These are phyloP conservation scores for Tenthredo mesomela DNA, from an alignment of 2,888 invertebrate genomes.

Conservation along the genomic window DNA sequence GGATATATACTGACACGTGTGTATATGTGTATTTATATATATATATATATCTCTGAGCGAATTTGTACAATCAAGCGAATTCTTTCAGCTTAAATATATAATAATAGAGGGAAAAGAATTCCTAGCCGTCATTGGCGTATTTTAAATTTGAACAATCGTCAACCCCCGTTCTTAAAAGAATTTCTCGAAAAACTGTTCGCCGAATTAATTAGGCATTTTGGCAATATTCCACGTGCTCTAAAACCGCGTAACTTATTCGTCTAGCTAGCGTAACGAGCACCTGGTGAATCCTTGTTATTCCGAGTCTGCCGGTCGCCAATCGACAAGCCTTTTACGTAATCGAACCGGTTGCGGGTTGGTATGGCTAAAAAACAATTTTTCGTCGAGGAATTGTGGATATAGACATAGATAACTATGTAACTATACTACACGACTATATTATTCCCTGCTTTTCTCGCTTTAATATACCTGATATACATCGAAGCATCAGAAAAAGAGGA, in stretches of 20 bases:
- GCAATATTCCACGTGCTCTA: constrained; percentile 53
- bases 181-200: not conserved
- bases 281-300: constrained; percentile 54
- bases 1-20: not conserved
- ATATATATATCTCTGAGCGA: not conserved
- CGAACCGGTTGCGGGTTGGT: constrained; percentile 53
- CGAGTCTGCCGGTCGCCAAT: constrained; percentile 45
- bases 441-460: not conserved
- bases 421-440: not conserved
- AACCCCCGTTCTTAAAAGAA: not conserved
- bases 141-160: not conserved
- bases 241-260: not conserved
- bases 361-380: constrained; percentile 49
- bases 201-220: constrained; percentile 50
- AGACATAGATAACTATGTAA: not conserved
- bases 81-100: not conserved
- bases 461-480: not conserved
- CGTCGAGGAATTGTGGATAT: not conserved
- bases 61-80: constrained; percentile 5
- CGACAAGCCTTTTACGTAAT: constrained; percentile 51
- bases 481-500: not conserved
- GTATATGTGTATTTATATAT: not conserved
- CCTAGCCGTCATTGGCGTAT: not conserved
- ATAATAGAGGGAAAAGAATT: not conserved
- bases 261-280: constrained; percentile 52